A percentile compares a stretch with the other conserved stretches of the same genome.
Evolutionary conservation across 2,888 invertebrate species (phyloP).

Genomic region (Choristoneura rosaceana): DNA sequence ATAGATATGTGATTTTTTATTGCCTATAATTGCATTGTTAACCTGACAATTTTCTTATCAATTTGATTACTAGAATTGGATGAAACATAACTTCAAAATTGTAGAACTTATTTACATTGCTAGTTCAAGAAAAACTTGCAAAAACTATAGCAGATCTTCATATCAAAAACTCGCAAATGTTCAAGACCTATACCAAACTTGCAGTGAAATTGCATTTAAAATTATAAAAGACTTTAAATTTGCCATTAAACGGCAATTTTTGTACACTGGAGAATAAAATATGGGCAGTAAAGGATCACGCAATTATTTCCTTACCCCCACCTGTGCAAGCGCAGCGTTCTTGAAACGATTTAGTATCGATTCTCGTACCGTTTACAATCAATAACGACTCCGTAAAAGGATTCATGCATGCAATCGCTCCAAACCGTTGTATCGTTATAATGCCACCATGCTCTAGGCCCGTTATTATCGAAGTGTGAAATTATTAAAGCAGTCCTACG

Average conservation of each 20-base stretch:
- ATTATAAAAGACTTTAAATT: background rate
- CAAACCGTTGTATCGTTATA: conserved; percentile 2
- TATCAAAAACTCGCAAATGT: background rate
- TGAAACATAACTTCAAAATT: too few relatives aligned
- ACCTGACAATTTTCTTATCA: too few relatives aligned
- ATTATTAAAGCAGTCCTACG: background rate
- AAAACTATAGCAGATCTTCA: background rate
- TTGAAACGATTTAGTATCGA: conserved; percentile 40
- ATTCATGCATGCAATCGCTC: conserved; percentile 3
- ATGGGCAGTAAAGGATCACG: conserved; percentile 31
- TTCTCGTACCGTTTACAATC: conserved; percentile 39
- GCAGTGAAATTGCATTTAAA: background rate
- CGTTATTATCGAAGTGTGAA: background rate
- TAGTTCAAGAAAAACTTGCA: too few relatives aligned
- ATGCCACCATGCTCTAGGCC: background rate
- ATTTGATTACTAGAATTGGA: too few relatives aligned
- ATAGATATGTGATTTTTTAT: background rate
- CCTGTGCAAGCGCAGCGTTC: conserved; percentile 21
- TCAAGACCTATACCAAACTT: background rate
- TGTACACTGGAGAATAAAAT: conserved; percentile 25
- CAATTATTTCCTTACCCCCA: conserved; percentile 42
- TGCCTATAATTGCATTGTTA: too few relatives aligned
- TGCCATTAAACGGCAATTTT: conserved; percentile 5
- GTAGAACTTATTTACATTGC: too few relatives aligned
- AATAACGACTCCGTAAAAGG: conserved; percentile 28